Percentiles rank a stretch among this genome's conserved stretches.
Conservation (phyloP, 1,140 invertebrate species). For the Chrysomallon squamiferum region DNA sequence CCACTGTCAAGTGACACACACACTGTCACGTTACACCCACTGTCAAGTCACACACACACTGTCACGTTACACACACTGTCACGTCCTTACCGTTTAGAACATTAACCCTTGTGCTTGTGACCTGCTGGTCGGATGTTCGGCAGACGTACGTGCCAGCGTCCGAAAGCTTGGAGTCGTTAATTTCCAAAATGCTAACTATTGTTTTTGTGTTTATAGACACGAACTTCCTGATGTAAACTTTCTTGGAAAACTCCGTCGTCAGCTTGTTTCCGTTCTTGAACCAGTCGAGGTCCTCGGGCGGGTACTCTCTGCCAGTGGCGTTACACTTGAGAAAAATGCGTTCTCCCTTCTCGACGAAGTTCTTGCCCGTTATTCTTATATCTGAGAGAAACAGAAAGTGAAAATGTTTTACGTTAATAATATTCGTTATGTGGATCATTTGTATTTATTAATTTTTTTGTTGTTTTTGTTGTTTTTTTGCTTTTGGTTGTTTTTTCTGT, state of each 20-base stretch:
- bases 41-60: too few species aligned
- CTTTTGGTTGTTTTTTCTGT: too few species aligned
- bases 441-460: too few species aligned
- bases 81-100: slow-evolving; percentile 45
- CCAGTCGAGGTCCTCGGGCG: slow-evolving; percentile 43
- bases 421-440: too few species aligned
- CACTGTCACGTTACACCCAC: too few species aligned
- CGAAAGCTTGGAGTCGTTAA: slow-evolving; percentile 27
- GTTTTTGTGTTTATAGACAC: slow-evolving; percentile 28
- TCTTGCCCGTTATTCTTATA: slow-evolving; percentile 32
- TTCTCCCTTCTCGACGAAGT: slow-evolving; percentile 39
- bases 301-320: slow-evolving; percentile 31
- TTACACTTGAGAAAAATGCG: slow-evolving; percentile 35
- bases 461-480: too few species aligned
- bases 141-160: slow-evolving; percentile 42
- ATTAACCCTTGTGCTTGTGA: slow-evolving; percentile 37
- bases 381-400: slow-evolving; percentile 19
- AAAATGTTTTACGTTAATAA: too few species aligned
- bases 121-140: slow-evolving; percentile 37
- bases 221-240: slow-evolving; percentile 33
- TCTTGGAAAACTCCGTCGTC: slow-evolving; percentile 19
- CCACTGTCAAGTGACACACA: too few species aligned
- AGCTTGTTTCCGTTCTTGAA: slow-evolving; percentile 35
- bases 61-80: too few species aligned
- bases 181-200: slow-evolving; percentile 37